Evolutionary conservation across 2,113 vertebrate genomes (phyloP).

Genomic region (Shinisaurus crocodilurus): DNA sequence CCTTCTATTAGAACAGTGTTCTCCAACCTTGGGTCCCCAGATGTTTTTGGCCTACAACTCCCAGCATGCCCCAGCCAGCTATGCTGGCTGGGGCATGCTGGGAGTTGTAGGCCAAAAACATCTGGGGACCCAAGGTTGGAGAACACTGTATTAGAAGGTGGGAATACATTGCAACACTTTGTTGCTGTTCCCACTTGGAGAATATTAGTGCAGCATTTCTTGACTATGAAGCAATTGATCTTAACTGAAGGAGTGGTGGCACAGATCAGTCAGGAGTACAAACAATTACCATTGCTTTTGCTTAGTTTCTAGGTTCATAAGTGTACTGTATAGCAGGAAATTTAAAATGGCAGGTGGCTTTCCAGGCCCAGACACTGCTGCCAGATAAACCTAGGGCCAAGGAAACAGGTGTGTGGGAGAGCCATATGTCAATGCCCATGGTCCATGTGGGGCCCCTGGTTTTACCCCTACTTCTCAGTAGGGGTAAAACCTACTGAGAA

Average conservation of each 20-base stretch:
- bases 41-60: no score
- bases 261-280: not conserved
- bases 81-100: no score
- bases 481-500: no score
- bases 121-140: no score
- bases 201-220: constrained; percentile 34
- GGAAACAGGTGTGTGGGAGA: not conserved
- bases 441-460: not conserved
- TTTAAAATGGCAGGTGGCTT: not conserved
- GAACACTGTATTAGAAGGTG: no score
- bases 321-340: not conserved
- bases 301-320: not conserved
- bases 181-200: constrained; percentile 37
- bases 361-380: not conserved
- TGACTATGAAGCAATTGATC: constrained; percentile 48
- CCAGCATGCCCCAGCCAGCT: no score
- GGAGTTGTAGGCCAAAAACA: no score
- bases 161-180: not conserved
- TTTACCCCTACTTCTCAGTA: not conserved
- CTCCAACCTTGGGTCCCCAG: no score
- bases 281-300: not conserved
- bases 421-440: not conserved
- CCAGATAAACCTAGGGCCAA: not conserved
- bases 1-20: not conserved
- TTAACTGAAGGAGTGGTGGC: constrained; percentile 33